Evolutionary conservation across 2,888 invertebrate genomes (phyloP), one percentile per base, ranked within the genome.

Genomic region (Trachelus stipa): DNA sequence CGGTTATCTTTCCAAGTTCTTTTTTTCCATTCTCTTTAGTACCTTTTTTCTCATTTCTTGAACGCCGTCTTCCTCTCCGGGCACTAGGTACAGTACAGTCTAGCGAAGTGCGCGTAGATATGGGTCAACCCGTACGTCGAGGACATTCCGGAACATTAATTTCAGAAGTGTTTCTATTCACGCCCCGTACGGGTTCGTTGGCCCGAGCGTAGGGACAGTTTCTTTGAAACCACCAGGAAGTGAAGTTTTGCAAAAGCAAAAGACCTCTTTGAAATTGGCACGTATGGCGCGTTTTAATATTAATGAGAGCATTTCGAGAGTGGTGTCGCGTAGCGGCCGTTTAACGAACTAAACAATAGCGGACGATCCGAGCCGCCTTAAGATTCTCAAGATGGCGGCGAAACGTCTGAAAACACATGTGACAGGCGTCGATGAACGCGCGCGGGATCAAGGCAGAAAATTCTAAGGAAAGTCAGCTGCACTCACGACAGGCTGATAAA

Each of bases 221-320:
- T 79, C 56, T 73, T 33, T 34, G 12, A 56, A 31, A n/a, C 71
- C 77, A 68, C 68, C 40, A 15, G 56, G 74, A 76, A 56, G 56
- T 80, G 79, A 81, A 75, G 68, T 78, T 77, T 69, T 69, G 77
- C 79, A 78, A 81, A 76, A 82, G 82, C 82, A 81, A 81, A 79
- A 80, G 82, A 56, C 23, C 83, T 83, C 87, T 87, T 87, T 87
- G 81, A 87, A 84, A 85, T 77, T 76, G 76, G 73, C 76, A 78
- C 34, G 77, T 77, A 77, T 74, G 79, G 74, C 73, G 82, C 84
- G 83, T 87, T 88, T 88, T 84, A 88, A 88, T 88, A 88, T 88
- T 88, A 88, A 88, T 88, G 85, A 83, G 81, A 81, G 83, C 86
- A 88, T 88, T 88, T 86, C 84, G 86, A 81, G 74, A 77, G 73